Percentiles rank a stretch among this genome's conserved stretches.
Evolutionary conservation across 2,888 invertebrate genomes (phyloP).

Genomic region (Graphium colonna): DNA sequence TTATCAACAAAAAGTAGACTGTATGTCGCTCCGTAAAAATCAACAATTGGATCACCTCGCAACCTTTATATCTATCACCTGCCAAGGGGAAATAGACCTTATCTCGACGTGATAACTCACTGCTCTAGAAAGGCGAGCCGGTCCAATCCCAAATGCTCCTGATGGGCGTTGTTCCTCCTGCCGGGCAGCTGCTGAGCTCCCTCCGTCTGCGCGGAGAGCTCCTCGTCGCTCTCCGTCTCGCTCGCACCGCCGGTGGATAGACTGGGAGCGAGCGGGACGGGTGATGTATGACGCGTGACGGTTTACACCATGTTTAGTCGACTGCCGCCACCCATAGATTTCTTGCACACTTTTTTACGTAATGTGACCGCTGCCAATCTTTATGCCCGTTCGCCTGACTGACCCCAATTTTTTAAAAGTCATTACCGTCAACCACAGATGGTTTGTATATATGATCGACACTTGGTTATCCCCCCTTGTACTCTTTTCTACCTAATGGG

Average conservation of each 20-base stretch:
- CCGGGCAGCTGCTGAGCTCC: slow-evolving; percentile 57
- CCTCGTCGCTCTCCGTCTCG: slow-evolving; percentile 89
- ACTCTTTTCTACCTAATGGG: too few relatives aligned
- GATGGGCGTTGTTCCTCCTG: slow-evolving; percentile 60
- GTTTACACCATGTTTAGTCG: background rate
- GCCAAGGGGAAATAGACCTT: slow-evolving; percentile 4
- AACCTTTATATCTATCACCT: too few relatives aligned
- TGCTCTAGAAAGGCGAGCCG: slow-evolving; percentile 55
- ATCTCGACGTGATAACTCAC: slow-evolving; percentile 44
- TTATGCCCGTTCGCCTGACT: too few relatives aligned
- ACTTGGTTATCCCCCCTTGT: too few relatives aligned
- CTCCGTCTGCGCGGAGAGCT: slow-evolving; percentile 68
- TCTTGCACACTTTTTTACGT: too few relatives aligned
- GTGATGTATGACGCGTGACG: slow-evolving; percentile 28
- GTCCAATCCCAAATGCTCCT: slow-evolving; percentile 57
- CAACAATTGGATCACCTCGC: too few relatives aligned
- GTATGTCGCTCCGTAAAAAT: too few relatives aligned
- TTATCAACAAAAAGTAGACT: too few relatives aligned
- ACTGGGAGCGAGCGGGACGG: slow-evolving; percentile 64
- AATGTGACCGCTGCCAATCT: too few relatives aligned
- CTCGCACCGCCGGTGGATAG: slow-evolving; percentile 78
- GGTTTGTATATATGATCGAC: too few relatives aligned
- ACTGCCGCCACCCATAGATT: background rate
- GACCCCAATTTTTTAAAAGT: too few relatives aligned
- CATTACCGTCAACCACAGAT: too few relatives aligned